Conservation (phyloP, 2,888 invertebrate species). For the Norana najaformis region DNA sequence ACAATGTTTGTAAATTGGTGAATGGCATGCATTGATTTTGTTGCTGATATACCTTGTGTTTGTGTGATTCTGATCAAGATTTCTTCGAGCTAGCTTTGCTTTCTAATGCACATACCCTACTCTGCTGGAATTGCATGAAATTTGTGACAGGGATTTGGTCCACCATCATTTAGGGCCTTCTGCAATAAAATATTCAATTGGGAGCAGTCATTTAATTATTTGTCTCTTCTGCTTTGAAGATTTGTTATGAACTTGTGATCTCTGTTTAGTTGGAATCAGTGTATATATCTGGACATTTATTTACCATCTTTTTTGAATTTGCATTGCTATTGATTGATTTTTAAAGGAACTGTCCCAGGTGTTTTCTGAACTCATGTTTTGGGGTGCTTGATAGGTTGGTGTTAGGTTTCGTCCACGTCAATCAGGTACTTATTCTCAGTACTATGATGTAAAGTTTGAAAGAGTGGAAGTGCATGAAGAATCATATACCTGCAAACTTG, state of each 20-base stretch:
- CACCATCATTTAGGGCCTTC: neutral
- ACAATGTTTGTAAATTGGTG: neutral
- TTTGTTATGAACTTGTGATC: neutral
- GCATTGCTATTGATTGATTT: no score
- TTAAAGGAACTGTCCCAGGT: neutral
- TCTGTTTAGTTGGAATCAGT: neutral
- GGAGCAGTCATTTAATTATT: neutral
- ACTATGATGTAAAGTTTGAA: slow-evolving; percentile 18
- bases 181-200: neutral
- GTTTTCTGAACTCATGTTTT: neutral
- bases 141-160: neutral
- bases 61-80: neutral
- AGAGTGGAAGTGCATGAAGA: neutral
- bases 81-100: neutral
- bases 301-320: neutral
- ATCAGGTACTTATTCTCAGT: neutral
- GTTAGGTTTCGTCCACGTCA: slow-evolving; percentile 20
- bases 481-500: neutral
- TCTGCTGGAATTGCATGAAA: neutral
- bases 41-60: neutral
- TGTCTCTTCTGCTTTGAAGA: neutral
- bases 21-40: neutral
- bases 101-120: neutral
- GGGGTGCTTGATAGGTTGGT: neutral
- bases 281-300: neutral